These are phyloP conservation scores for Premnoplex brunnescens DNA, from an alignment of 2,797 vertebrate species.

Conservation along the genomic window DNA sequence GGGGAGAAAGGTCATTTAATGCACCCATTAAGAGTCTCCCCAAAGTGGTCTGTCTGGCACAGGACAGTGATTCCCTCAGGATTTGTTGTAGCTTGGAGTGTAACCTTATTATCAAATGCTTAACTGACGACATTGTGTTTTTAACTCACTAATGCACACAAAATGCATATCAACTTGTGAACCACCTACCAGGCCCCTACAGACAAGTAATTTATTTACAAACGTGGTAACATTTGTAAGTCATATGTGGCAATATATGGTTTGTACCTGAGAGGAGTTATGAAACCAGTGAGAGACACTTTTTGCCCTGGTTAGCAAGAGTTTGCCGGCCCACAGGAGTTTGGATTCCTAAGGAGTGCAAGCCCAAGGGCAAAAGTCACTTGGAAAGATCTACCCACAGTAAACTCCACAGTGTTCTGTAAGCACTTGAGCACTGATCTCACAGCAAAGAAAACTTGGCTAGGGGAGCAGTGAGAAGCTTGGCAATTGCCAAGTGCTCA, in stretches of 20 bases:
- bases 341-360: not conserved
- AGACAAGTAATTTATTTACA: not conserved
- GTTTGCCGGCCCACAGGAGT: not conserved
- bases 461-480: not conserved
- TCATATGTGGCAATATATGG: fast-evolving
- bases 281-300: not conserved
- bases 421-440: not conserved
- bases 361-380: not conserved
- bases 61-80: not conserved
- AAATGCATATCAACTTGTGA: not conserved
- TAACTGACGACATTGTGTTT: not conserved
- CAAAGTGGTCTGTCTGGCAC: not conserved
- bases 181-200: not conserved
- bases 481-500: not conserved
- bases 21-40: not conserved
- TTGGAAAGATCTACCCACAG: not conserved
- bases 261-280: not conserved
- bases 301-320: not conserved
- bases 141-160: not conserved
- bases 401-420: not conserved
- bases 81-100: not conserved
- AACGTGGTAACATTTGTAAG: not conserved
- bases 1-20: not conserved
- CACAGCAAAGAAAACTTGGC: not conserved
- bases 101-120: not conserved